Conservation (phyloP, 2,888 invertebrate genomes). For the Agrotis ipsilon region DNA sequence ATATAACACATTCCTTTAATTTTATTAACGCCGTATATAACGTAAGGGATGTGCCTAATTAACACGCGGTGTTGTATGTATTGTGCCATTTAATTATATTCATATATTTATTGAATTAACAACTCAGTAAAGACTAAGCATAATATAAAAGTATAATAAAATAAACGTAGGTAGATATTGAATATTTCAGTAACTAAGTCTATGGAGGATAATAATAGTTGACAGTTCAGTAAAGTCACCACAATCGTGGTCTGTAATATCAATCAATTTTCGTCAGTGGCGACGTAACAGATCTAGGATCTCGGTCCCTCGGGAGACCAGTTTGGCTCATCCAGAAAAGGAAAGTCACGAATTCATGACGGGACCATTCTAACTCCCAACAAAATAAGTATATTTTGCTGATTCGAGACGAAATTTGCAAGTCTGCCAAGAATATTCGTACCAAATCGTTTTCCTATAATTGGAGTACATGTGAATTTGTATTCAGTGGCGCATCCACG, state of each 20-base stretch:
- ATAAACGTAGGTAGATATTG: background rate
- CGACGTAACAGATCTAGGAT: slow-evolving; percentile 67
- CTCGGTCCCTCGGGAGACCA: slow-evolving; percentile 69
- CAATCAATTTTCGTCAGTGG: slow-evolving; percentile 60
- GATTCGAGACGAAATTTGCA: slow-evolving; percentile 90
- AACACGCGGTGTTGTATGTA: background rate
- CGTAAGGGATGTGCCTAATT: background rate
- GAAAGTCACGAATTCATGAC: slow-evolving; percentile 84
- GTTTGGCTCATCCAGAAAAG: slow-evolving; percentile 77
- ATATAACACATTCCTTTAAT: background rate
- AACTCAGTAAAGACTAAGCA: background rate
- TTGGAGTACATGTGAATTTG: slow-evolving; percentile 91
- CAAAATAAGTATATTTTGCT: slow-evolving; percentile 91
- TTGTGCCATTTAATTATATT: background rate
- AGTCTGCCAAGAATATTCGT: slow-evolving; percentile 91
- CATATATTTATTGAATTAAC: background rate
- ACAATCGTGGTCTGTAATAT: slow-evolving; percentile 51
- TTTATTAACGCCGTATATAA: background rate
- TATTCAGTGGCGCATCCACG: slow-evolving; percentile 90
- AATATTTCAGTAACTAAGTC: slow-evolving; percentile 18
- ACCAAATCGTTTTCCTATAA: slow-evolving; percentile 91
- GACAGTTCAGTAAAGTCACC: slow-evolving; percentile 38
- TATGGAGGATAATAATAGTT: slow-evolving; percentile 26
- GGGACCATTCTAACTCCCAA: slow-evolving; percentile 83
- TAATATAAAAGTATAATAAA: background rate